These are phyloP conservation scores for Myotis lucifugus DNA, from an alignment of 2,113 vertebrate genomes.

Conservation along the genomic window DNA sequence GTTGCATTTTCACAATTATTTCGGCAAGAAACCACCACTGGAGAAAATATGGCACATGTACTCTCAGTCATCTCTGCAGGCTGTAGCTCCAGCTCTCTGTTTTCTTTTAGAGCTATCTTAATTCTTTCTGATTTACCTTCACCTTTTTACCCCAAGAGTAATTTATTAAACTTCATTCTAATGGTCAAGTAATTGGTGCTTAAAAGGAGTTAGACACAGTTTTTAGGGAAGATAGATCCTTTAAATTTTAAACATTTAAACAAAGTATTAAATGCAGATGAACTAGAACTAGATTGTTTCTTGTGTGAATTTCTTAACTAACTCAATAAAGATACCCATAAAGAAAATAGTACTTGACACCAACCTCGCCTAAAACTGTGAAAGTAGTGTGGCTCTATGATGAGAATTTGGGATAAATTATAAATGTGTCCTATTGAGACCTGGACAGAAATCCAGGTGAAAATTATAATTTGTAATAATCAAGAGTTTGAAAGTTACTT, in stretches of 20 bases:
- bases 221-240: not conserved
- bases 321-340: not conserved
- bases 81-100: not conserved
- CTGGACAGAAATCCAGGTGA: not conserved
- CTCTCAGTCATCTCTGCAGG: not conserved
- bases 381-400: not conserved
- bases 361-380: not conserved
- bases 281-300: conserved; percentile 3
- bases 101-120: not conserved
- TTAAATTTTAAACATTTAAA: conserved; percentile 15
- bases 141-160: not conserved
- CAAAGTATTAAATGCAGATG: not conserved
- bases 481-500: not conserved
- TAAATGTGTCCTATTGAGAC: not conserved
- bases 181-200: conserved; percentile 39
- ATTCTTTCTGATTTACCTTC: not conserved
- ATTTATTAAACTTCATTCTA: conserved; percentile 31
- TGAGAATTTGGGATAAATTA: not conserved
- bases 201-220: not conserved
- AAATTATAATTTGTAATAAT: conserved; percentile 12
- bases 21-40: not conserved
- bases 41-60: not conserved
- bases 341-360: not conserved
- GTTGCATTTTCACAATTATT: not conserved
- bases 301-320: conserved; percentile 9